A percentile compares a stretch with the other conserved stretches of the same genome.
These are phyloP conservation scores for Drosophila percnosoma DNA, from an alignment of 2,888 invertebrate genomes.

Conservation along the genomic window DNA sequence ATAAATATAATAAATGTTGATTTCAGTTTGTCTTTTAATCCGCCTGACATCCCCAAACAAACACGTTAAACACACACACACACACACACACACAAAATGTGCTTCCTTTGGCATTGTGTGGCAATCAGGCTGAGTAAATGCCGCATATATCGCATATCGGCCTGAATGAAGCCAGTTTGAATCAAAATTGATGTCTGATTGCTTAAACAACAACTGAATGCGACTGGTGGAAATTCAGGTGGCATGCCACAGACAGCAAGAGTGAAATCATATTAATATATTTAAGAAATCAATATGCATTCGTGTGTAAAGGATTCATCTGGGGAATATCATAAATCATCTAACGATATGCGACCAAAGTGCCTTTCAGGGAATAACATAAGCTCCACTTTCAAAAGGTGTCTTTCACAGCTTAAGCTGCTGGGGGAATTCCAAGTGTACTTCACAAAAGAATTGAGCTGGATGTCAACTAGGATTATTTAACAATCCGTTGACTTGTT, in stretches of 20 bases:
- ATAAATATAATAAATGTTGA: slow-evolving; percentile 33
- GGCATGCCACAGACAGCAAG: slow-evolving; percentile 7
- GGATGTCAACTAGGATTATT: neutral
- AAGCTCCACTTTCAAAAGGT: neutral
- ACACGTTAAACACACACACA: neutral
- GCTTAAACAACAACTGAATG: slow-evolving; percentile 4
- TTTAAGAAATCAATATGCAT: slow-evolving; percentile 2
- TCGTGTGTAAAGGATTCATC: neutral
- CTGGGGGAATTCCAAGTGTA: neutral
- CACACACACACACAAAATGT: slow-evolving; percentile 1
- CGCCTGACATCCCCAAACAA: slow-evolving; percentile 5
- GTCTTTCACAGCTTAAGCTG: neutral
- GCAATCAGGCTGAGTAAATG: slow-evolving; percentile 66
- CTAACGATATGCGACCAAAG: neutral
- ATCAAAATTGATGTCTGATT: slow-evolving; percentile 51
- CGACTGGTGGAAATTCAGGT: neutral
- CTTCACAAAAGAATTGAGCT: neutral
- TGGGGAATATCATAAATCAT: neutral
- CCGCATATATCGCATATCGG: slow-evolving; percentile 32
- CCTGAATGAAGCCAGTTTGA: slow-evolving; percentile 43
- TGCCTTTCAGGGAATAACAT: neutral
- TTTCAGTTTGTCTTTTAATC: slow-evolving; percentile 11
- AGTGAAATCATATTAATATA: slow-evolving; percentile 5
- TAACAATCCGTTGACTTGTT: neutral
- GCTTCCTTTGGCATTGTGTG: slow-evolving; percentile 43